Conservation (phyloP, 2,888 invertebrate species). For the Microchrysa polita region DNA sequence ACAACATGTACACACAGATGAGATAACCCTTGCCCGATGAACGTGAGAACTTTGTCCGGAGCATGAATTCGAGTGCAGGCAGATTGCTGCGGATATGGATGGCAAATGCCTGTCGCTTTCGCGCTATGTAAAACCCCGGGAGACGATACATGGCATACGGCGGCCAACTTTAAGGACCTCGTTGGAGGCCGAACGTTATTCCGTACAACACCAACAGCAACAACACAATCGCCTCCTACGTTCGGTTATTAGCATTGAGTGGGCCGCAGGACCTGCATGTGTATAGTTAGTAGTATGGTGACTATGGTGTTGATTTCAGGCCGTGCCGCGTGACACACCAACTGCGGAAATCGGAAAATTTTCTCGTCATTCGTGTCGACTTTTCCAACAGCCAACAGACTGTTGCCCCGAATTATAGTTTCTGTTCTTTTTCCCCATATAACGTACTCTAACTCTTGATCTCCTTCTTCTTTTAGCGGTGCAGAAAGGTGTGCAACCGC, state of each 20-base stretch:
- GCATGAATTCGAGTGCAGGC: conserved; percentile 8
- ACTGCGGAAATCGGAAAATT: conserved; percentile 34
- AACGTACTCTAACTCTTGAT: too few relatives aligned
- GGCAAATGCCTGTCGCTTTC: conserved; percentile 7
- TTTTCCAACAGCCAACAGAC: conserved; percentile 15
- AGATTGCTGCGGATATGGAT: too few relatives aligned
- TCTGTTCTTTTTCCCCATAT: conserved; percentile 8
- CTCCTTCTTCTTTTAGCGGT: too few relatives aligned
- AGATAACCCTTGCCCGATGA: not conserved
- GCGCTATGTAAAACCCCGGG: conserved; percentile 15
- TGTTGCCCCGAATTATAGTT: conserved; percentile 21
- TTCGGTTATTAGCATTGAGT: not conserved
- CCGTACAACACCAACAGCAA: too few relatives aligned
- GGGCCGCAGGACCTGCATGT: too few relatives aligned
- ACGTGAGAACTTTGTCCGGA: not conserved
- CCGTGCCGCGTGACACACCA: not conserved
- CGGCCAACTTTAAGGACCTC: conserved; percentile 31
- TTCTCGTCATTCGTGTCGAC: conserved; percentile 35
- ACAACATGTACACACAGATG: not conserved
- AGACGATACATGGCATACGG: conserved; percentile 20
- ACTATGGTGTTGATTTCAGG: not conserved
- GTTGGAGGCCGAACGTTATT: conserved; percentile 17
- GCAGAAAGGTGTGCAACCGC: too few relatives aligned
- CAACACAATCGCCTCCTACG: not conserved
- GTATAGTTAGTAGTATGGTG: not conserved